Conservation (phyloP, 2,113 vertebrate genomes). For the Cepphus grylle region DNA sequence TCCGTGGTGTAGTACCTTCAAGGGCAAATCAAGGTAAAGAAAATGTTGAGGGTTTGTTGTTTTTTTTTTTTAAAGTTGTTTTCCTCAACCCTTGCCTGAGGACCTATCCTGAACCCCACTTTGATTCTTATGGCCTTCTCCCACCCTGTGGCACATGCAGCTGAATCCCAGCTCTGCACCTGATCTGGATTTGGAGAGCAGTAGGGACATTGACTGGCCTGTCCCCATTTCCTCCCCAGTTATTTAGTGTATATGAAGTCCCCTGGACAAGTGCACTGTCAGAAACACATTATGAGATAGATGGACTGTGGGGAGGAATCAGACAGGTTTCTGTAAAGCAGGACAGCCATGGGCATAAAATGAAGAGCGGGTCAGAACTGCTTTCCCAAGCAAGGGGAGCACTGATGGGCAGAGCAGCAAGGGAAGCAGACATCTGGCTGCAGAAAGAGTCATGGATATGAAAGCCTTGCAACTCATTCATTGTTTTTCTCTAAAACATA, state of each 20-base stretch:
- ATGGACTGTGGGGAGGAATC: accelerated
- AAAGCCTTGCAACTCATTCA: neutral
- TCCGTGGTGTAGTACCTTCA: neutral
- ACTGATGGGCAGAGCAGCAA: neutral
- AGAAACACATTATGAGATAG: neutral
- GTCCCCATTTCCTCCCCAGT: neutral
- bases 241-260: neutral
- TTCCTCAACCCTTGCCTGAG: neutral
- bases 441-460: neutral
- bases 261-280: neutral
- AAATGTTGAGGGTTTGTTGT: accelerated
- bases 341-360: neutral
- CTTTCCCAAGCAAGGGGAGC: neutral
- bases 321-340: neutral
- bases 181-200: neutral
- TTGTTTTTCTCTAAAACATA: neutral
- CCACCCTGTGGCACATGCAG: neutral
- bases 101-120: neutral
- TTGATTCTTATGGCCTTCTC: neutral
- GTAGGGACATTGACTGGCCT: neutral
- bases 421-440: neutral
- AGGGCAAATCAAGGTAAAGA: neutral
- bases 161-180: neutral
- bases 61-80: neutral
- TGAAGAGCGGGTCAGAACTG: neutral